phyloP scores from a whole-genome alignment of 2,888 invertebrate species.

The Lysandra bellargus region DNA sequence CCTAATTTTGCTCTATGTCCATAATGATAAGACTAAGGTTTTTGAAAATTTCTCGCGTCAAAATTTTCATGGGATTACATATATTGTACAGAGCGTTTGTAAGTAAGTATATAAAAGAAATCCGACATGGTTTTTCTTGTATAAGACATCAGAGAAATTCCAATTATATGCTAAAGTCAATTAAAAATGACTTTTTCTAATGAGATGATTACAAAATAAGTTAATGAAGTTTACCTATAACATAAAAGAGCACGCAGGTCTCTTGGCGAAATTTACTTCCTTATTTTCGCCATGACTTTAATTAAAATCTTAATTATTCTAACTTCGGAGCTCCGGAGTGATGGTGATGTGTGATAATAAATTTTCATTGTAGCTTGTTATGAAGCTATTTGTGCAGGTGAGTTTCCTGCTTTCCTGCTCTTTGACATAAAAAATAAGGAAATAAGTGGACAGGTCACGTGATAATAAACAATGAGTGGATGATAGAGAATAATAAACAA shows the following conservation, averaged over 20 bases:
- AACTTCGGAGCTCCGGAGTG: neutral
- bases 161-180: no score
- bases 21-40: no score
- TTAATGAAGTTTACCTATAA: neutral
- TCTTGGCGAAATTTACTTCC: neutral
- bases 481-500: neutral
- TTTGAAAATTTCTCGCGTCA: no score
- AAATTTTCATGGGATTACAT: no score
- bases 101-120: no score
- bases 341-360: conserved; percentile 22
- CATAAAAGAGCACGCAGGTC: neutral
- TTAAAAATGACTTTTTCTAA: neutral
- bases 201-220: neutral
- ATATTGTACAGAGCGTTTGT: no score
- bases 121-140: no score
- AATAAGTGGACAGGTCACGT: neutral
- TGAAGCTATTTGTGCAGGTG: neutral
- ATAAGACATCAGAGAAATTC: no score
- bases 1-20: no score
- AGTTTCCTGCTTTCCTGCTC: neutral
- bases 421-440: neutral
- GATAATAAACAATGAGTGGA: neutral
- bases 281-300: conserved; percentile 20
- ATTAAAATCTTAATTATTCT: conserved; percentile 25
- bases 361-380: conserved; percentile 1